These are phyloP conservation scores for Erebia epiphron DNA, from an alignment of 2,888 invertebrate genomes.

Conservation along the genomic window DNA sequence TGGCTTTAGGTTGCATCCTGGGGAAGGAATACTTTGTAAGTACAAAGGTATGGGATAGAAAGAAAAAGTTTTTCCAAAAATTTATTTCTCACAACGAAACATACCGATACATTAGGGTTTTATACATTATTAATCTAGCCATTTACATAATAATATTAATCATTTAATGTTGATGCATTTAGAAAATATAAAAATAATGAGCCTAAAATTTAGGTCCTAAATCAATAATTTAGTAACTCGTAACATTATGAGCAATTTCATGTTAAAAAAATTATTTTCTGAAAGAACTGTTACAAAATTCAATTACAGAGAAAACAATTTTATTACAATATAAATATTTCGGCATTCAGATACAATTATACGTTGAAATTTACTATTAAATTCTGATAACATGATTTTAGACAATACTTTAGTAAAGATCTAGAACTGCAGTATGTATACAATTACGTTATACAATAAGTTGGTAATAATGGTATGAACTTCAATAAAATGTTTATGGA, in stretches of 20 bases:
- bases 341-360: too few species aligned
- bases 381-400: background rate
- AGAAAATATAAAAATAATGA: slow-evolving; percentile 9
- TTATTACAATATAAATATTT: too few species aligned
- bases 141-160: slow-evolving; percentile 44
- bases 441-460: too few species aligned
- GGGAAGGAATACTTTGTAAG: too few species aligned
- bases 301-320: too few species aligned
- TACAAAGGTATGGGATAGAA: too few species aligned
- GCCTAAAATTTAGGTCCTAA: background rate
- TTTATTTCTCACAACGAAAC: slow-evolving; percentile 68
- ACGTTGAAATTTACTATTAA: too few species aligned
- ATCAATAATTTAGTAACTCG: background rate
- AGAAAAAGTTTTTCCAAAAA: slow-evolving; percentile 48
- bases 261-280: too few species aligned
- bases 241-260: background rate
- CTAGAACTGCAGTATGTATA: background rate
- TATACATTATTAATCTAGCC: slow-evolving; percentile 46
- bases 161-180: slow-evolving; percentile 14
- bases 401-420: background rate
- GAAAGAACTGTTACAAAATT: too few species aligned
- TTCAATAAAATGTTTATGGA: too few species aligned
- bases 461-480: too few species aligned
- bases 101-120: slow-evolving; percentile 51
- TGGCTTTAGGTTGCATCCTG: too few species aligned